phyloP scores from a whole-genome alignment of 2,888 invertebrate species.

The Andrena bucephala region DNA sequence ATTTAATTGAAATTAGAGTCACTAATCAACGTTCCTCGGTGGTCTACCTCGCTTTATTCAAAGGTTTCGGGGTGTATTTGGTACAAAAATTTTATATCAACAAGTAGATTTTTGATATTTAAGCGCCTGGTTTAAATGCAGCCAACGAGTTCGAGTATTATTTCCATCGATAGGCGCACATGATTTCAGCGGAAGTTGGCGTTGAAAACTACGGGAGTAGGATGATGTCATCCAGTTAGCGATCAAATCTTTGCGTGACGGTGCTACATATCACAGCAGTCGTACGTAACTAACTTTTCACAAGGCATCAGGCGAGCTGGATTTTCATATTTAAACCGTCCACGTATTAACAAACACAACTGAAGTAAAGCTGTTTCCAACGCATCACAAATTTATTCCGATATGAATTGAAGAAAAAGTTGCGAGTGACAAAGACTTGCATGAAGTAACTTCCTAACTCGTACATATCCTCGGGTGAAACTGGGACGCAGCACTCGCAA shows the following conservation, averaged over 20 bases:
- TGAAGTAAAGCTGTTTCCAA: too few relatives aligned
- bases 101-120: neutral
- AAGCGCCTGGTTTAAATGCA: neutral
- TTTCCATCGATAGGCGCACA: neutral
- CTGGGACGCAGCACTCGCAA: neutral
- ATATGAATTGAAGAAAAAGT: too few relatives aligned
- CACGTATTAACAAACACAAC: too few relatives aligned
- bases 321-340: too few relatives aligned
- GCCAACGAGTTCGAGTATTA: neutral
- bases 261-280: neutral
- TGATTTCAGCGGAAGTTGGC: conserved; percentile 29
- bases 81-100: neutral
- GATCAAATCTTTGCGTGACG: conserved; percentile 5
- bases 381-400: too few relatives aligned
- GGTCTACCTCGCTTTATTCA: neutral
- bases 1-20: neutral
- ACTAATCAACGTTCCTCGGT: neutral
- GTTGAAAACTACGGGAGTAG: conserved; percentile 21
- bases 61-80: neutral
- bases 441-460: neutral
- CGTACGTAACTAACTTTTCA: neutral
- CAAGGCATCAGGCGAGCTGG: too few relatives aligned
- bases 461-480: neutral
- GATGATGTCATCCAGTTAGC: conserved; percentile 50
- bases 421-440: neutral